Base-by-base conservation (phyloP, 2,113 vertebrate genomes). In the Nothocercus julius region DNA sequence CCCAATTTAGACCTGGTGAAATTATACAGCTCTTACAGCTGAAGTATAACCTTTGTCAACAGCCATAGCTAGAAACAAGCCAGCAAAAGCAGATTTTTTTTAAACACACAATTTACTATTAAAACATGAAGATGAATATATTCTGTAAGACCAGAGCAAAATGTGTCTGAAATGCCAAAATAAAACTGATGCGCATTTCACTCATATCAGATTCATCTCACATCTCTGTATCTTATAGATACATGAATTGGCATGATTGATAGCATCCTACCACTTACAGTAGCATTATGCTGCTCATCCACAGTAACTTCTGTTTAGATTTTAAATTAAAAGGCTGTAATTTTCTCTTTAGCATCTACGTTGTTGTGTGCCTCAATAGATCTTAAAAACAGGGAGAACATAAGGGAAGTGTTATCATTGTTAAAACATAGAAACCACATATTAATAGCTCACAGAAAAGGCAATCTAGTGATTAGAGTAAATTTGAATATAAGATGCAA, bases 121-220 rank as follows among this genome's bases (percentile, higher is more conserved):
- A 22, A 49, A 49, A 49, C 21, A 49, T 22, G 49, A 49, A 49
- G 21, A 22, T 12, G 10, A 49, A 49, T 49, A 11, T 49, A 49
- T 49, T 49, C n/a, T 49, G 49, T 32, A 90, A 56, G 64, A 74
- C 13, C 64, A 77, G 38, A 91, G 19, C 15, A 83, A 94, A 95
- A 88, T 85, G 80, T 22, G 19, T n/a, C 44, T 83, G 36, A 96
- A 89, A 96, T 78, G 87, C 87, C 79, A 74, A 49, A 91, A 77
- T 92, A 93, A 94, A 92, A 56, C 25, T 38, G 79, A 91, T 85
- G 36, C 4, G 3, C 63, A 51, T 24, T 80, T 74, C 68, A 77
- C 36, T 63, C 72, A 67, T 80, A 90, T n/a, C 49, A 92, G 68
- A 74, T 40, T 69, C 62, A 69, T 74, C 68, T 83, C 61, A 70